A percentile compares a stretch with the other conserved stretches of the same genome.
Evolutionary conservation across 2,888 invertebrate genomes (phyloP).

Genomic region (Meganola albula): DNA sequence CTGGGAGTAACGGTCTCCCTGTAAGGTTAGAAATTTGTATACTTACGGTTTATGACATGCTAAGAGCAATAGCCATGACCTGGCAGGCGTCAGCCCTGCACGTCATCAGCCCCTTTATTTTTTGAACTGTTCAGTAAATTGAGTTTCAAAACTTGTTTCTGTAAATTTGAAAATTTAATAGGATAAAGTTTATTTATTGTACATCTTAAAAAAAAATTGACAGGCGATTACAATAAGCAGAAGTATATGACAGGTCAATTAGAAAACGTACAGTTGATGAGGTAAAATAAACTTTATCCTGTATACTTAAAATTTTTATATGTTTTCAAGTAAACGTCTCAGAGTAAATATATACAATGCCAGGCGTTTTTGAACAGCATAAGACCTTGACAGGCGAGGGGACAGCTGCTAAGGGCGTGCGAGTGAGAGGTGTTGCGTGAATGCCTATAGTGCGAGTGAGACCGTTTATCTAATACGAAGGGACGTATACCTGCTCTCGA

Average conservation of each 20-base stretch:
- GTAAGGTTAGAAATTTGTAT: conserved; percentile 2
- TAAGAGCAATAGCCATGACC: conserved; percentile 9
- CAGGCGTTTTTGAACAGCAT: too few relatives aligned
- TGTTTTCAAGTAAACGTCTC: conserved; percentile 3
- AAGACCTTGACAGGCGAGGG: conserved; percentile 1
- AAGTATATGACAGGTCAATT: conserved; percentile 6
- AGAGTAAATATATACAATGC: conserved; percentile 3
- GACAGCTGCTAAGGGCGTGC: conserved; percentile 6
- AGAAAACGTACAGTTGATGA: conserved; percentile 1
- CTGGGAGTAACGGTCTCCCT: conserved; percentile 5
- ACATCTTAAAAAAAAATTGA: conserved; percentile 9
- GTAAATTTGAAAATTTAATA: conserved; percentile 2
- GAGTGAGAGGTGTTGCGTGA: conserved; percentile 5
- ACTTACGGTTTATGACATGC: conserved; percentile 6
- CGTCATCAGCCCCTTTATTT: conserved; percentile 4
- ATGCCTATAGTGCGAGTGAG: conserved; percentile 3
- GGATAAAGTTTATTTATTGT: conserved; percentile 2
- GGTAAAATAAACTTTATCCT: conserved; percentile 8
- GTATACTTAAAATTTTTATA: conserved; percentile 7
- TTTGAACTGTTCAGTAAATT: conserved; percentile 1
- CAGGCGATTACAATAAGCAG: conserved; percentile 3
- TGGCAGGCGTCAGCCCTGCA: conserved; percentile 6
- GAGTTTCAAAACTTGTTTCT: conserved; percentile 1
- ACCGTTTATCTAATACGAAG: conserved; percentile 1
- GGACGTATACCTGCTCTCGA: conserved; percentile 4